Base-by-base conservation (phyloP, 2,888 invertebrate species). In the Gnatocerus cornutus region DNA sequence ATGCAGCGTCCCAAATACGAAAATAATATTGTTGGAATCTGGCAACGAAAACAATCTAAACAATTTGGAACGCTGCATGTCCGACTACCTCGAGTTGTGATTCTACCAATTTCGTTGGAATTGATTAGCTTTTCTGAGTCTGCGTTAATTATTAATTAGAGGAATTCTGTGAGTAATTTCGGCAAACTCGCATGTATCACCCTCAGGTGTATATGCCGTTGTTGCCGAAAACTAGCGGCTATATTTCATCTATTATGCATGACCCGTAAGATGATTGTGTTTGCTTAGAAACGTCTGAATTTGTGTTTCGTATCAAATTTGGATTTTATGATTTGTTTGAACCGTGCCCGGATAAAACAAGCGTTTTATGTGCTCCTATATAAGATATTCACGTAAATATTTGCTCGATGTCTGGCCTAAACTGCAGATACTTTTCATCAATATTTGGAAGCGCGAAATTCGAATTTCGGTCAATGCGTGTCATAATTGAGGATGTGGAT, bases 241-340 rank as follows among this genome's bases (percentile, higher is more conserved):
- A 56, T 63, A 46, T 48, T 63, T 63, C 63, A 63, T 69, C 43
- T 58, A 69, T 69, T 64, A 69, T 69, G 43, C 39, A 69, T 37
- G 63, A 39, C 58, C n/a, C 30, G 55, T 27, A 69, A 63, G 55
- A 58, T 69, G 58, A 69, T 64, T 50, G 58, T 58, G 52, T 69
- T 63, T 63, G 61, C 56, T 68, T 27, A 56, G 55, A 58, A 63
- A 67, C 59, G 67, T 67, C 67, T 58, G 59, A 52, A 67, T 67
- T 67, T 67, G 59, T 67, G 52, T 67, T 67, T 67, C 59, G 59
- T 67, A 67, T 67, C 67, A 67, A 67, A 59, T 67, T 67, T 67
- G 67, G 59, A 67, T 67, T 67, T 67, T 67, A 67, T 59, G 67
- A 59, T 67, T 67, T 67, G 67, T 67, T 67, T 67, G 67, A 67